These are phyloP conservation scores for Halisarca cf. caerulea DNA, from an alignment of 37 sponge, comb jelly and placozoan genomes.

Conservation along the genomic window DNA sequence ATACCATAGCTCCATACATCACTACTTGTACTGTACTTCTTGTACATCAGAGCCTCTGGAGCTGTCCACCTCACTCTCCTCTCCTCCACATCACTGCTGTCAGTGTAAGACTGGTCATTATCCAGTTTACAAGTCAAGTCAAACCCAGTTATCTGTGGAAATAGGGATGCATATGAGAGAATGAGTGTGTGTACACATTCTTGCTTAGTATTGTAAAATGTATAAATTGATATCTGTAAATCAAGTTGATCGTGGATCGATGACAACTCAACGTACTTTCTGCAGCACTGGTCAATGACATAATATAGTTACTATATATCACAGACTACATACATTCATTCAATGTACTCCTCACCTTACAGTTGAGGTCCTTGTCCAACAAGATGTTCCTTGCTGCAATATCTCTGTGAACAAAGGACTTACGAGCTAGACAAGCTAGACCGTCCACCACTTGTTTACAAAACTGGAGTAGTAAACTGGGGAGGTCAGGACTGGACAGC, in stretches of 20 bases:
- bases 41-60: not conserved
- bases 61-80: not conserved
- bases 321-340: too few relatives aligned
- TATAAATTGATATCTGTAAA: too few relatives aligned
- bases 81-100: not conserved
- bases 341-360: not conserved
- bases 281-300: too few relatives aligned
- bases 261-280: too few relatives aligned
- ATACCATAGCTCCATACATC: not conserved
- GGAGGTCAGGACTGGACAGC: not conserved
- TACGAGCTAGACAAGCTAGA: constrained; percentile 5
- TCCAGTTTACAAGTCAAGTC: not conserved
- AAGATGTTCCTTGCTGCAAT: constrained; percentile 31
- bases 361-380: constrained; percentile 9
- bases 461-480: constrained; percentile 7
- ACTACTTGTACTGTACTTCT: not conserved
- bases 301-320: too few relatives aligned
- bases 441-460: constrained; percentile 19
- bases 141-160: not conserved
- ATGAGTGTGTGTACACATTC: too few relatives aligned
- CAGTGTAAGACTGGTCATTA: not conserved
- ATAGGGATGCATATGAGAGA: not conserved
- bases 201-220: too few relatives aligned
- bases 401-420: constrained; percentile 41
- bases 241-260: too few relatives aligned